Evolutionary conservation across 2,888 invertebrate species (phyloP).

Genomic region (Resseliella maxima): DNA sequence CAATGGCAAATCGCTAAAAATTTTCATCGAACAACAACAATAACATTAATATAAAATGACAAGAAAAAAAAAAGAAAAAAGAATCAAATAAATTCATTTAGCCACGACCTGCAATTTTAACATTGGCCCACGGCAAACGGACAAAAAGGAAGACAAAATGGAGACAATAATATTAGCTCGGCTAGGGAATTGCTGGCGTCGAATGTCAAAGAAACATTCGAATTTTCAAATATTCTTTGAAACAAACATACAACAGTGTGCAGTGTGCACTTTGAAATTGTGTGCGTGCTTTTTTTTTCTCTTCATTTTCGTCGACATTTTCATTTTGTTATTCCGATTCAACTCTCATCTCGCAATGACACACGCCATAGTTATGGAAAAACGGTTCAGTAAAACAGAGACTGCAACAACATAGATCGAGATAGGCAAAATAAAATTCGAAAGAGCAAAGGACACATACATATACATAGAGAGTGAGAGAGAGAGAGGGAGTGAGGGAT

Average conservation of each 20-base stretch:
- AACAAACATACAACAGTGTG: not conserved
- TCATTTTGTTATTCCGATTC: not conserved
- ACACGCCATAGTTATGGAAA: too few species aligned
- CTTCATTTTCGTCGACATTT: not conserved
- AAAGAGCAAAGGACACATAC: too few species aligned
- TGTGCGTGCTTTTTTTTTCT: not conserved
- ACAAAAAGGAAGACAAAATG: not conserved
- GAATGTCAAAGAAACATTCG: slow-evolving; percentile 33
- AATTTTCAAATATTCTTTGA: not conserved
- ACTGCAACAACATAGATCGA: not conserved
- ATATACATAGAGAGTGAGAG: too few species aligned
- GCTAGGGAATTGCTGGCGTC: slow-evolving; percentile 20
- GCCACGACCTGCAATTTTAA: not conserved
- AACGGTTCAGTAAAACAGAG: not conserved
- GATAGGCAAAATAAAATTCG: not conserved
- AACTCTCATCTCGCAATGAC: too few species aligned
- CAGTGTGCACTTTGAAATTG: not conserved
- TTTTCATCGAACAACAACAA: not conserved
- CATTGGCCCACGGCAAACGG: not conserved
- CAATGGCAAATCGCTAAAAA: not conserved
- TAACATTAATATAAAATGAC: not conserved
- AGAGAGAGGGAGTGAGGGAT: too few species aligned
- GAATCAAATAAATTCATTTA: slow-evolving; percentile 38
- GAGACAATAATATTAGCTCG: not conserved
- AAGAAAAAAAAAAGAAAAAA: not conserved